phyloP scores from a whole-genome alignment of 2,113 vertebrate species.

The Microcebus murinus region DNA sequence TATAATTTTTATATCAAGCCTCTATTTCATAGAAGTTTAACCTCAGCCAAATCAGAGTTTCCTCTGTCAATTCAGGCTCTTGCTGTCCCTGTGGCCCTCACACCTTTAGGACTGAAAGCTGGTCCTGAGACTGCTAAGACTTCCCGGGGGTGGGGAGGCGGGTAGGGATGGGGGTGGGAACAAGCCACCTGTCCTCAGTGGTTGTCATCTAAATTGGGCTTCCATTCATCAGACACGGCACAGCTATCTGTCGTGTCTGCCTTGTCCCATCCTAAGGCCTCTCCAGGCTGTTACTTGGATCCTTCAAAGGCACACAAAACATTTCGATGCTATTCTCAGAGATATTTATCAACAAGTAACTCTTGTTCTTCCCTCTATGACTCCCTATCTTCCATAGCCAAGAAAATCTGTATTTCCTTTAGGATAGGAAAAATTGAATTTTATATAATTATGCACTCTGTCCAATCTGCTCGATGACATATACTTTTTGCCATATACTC shows the following conservation, averaged over 20 bases:
- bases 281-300: background rate
- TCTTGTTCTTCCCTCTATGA: background rate
- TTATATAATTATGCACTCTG: background rate
- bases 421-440: conserved; percentile 20
- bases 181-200: background rate
- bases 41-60: background rate
- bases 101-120: background rate
- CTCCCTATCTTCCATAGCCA: background rate
- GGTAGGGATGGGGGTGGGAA: fast-evolving
- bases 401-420: background rate
- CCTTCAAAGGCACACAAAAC: background rate
- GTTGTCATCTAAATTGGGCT: background rate
- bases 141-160: background rate
- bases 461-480: background rate
- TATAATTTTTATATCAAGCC: background rate
- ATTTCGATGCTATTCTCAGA: background rate
- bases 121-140: background rate
- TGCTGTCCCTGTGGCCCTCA: background rate
- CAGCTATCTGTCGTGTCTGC: background rate
- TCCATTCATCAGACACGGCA: background rate
- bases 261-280: background rate
- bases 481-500: background rate
- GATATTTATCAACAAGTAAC: background rate
- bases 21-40: background rate
- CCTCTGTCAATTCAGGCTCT: background rate